Base-by-base conservation (phyloP, 2,797 vertebrate genomes). In the Vultur gryphus region DNA sequence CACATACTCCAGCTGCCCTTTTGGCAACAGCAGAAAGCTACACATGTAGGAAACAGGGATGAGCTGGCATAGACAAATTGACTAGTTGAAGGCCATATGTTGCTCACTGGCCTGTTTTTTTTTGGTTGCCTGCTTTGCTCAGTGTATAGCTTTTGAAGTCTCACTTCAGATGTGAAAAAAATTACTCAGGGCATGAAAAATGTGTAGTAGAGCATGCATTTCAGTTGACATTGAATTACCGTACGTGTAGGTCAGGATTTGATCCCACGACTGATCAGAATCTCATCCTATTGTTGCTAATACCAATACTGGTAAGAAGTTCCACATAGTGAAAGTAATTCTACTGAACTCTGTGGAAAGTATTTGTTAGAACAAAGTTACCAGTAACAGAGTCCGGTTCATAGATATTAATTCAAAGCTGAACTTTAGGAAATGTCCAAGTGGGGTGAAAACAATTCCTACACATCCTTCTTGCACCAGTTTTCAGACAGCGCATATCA, bases 1-100 rank as follows among this genome's bases (percentile, higher is more conserved):
- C 7, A 1, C 1, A 2, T 80, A 46, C 75, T 87, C 77, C 78
- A 64, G 75, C 89, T 96, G 95, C 84, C 91, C 57, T 89, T 95
- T 78, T 92, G 95, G 91, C 87, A 92, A 4, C 26, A 80, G 78
- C 48, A 71, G 90, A 73, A 71, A 29, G 59, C 78, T 67, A 7
- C 82, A 65, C 28, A 4, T 61, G 71, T 85, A 81, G 94, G 79
- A 91, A 75, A 93, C 37, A 31, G 67, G 59, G 78, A 61, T 92
- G 89, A 93, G 89, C 84, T 96, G 89, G 92, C 94, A 46, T 11
- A 61, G 79, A 71, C 52, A 89, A 71, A 89, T 10, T 19, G 75
- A 69, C 41, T 75, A 24, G 23, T 35, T 87, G 82, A 77, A 93
- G 92, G 76, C 78, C 1, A 1, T 92, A 7, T 75, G 87, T 88